phyloP scores from a whole-genome alignment of 2,888 invertebrate species.

The Pterostichus niger region DNA sequence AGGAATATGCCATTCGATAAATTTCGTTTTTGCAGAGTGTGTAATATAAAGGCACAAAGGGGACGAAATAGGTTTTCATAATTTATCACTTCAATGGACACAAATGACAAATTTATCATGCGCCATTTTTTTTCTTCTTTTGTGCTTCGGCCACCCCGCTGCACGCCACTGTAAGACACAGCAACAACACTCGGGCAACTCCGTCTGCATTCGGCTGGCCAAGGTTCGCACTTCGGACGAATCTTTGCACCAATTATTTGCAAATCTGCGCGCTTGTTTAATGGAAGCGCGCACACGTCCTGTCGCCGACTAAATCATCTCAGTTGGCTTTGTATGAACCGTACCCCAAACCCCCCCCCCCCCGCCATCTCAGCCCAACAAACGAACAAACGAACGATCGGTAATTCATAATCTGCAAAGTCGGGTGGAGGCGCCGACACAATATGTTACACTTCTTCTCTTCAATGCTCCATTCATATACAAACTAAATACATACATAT shows the following conservation, averaged over 20 bases:
- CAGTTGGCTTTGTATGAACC: not conserved
- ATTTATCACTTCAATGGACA: conserved; percentile 64
- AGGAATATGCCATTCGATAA: conserved; percentile 45
- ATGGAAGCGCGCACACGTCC: no score
- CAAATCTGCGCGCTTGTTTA: not conserved
- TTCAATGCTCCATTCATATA: no score
- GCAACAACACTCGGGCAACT: not conserved
- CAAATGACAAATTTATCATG: conserved; percentile 62
- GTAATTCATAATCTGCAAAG: no score
- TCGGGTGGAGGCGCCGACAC: no score
- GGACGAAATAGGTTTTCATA: conserved; percentile 60
- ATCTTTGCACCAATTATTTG: conserved; percentile 11
- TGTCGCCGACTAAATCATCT: conserved; percentile 8
- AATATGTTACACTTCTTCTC: no score
- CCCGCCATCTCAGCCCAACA: no score
- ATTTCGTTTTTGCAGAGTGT: conserved; percentile 45
- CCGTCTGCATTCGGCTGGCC: no score
- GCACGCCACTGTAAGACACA: conserved; percentile 11
- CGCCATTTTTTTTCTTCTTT: conserved; percentile 59
- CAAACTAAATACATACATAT: no score
- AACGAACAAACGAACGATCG: no score
- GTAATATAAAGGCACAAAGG: conserved; percentile 59
- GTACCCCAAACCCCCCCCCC: no score
- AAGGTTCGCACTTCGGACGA: no score
- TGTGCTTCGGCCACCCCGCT: conserved; percentile 3